These are phyloP conservation scores for Drosophila anomalata DNA, from an alignment of 2,888 invertebrate genomes.

Conservation along the genomic window DNA sequence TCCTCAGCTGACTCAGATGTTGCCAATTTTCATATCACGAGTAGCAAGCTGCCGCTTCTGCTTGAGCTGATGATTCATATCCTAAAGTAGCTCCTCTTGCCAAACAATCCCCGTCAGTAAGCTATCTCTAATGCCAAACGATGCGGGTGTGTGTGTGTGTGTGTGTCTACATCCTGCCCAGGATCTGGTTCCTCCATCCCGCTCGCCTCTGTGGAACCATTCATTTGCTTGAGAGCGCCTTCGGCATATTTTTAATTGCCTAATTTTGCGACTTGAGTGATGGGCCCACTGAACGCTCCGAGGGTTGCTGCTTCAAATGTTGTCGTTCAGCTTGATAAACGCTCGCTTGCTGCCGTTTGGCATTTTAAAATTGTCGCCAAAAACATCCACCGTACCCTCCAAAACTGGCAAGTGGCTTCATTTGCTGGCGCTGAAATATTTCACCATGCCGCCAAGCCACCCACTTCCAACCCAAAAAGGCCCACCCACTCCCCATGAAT, in stretches of 20 bases:
- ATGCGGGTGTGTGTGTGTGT: slow-evolving; percentile 25
- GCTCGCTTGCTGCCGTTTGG: slow-evolving; percentile 69
- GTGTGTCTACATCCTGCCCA: slow-evolving; percentile 18
- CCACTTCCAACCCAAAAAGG: not conserved
- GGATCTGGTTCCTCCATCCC: slow-evolving; percentile 8
- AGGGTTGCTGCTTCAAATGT: slow-evolving; percentile 64
- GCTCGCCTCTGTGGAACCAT: slow-evolving; percentile 39
- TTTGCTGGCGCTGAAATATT: slow-evolving; percentile 73
- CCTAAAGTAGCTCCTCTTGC: slow-evolving; percentile 39
- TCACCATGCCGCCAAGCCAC: slow-evolving; percentile 40
- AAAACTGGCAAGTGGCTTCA: slow-evolving; percentile 72
- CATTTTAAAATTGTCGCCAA: slow-evolving; percentile 81
- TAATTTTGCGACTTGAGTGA: slow-evolving; percentile 83
- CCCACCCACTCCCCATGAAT: slow-evolving; percentile 12
- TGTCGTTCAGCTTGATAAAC: slow-evolving; percentile 80
- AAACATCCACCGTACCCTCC: slow-evolving; percentile 46
- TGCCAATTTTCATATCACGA: slow-evolving; percentile 58
- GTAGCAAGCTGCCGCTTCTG: slow-evolving; percentile 18
- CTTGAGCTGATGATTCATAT: slow-evolving; percentile 77
- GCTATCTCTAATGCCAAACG: slow-evolving; percentile 54
- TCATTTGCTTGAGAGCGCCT: slow-evolving; percentile 75
- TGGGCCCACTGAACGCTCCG: slow-evolving; percentile 68
- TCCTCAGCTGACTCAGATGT: slow-evolving; percentile 6
- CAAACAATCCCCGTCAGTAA: slow-evolving; percentile 46
- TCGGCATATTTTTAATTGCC: slow-evolving; percentile 84